Conservation (phyloP, 92 coral and sea anemone genomes). For the Montipora capitata region DNA sequence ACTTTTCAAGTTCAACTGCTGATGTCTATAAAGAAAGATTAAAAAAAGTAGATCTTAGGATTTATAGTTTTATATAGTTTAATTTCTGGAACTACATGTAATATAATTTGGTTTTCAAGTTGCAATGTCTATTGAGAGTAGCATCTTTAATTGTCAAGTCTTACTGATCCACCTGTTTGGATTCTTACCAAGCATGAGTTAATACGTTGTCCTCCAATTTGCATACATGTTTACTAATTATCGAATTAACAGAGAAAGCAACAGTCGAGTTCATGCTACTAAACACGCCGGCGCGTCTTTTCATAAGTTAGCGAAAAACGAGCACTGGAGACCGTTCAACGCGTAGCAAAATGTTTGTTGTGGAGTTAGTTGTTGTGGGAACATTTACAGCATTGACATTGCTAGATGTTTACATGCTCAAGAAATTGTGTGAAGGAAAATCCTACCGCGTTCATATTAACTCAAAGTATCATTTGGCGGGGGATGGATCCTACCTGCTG, state of each 20-base stretch:
- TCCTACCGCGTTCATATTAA: conserved; percentile 59
- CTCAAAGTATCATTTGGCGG: conserved; percentile 60
- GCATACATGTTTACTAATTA: neutral
- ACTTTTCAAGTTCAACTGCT: too few species aligned
- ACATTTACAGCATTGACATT: conserved; percentile 57
- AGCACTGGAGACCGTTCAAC: neutral
- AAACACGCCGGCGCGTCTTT: neutral
- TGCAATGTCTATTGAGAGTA: neutral
- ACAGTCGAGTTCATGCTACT: neutral
- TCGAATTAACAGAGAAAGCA: neutral
- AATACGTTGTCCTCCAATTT: neutral
- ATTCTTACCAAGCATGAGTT: conserved; percentile 4
- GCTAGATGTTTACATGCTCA: conserved; percentile 69
- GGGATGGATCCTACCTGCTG: conserved; percentile 77
- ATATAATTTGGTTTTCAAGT: neutral
- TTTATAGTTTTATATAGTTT: neutral
- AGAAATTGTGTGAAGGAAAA: conserved; percentile 64
- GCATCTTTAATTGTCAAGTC: neutral
- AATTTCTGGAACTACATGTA: neutral
- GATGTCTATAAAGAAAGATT: too few species aligned
- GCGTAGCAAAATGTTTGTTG: conserved; percentile 47
- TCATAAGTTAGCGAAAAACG: neutral
- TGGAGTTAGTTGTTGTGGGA: conserved; percentile 74
- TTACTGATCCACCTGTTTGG: conserved; percentile 1
- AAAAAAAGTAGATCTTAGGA: too few species aligned